Evolutionary conservation across 2,113 vertebrate species (phyloP).

Genomic region (Dendrocopos noguchii): DNA sequence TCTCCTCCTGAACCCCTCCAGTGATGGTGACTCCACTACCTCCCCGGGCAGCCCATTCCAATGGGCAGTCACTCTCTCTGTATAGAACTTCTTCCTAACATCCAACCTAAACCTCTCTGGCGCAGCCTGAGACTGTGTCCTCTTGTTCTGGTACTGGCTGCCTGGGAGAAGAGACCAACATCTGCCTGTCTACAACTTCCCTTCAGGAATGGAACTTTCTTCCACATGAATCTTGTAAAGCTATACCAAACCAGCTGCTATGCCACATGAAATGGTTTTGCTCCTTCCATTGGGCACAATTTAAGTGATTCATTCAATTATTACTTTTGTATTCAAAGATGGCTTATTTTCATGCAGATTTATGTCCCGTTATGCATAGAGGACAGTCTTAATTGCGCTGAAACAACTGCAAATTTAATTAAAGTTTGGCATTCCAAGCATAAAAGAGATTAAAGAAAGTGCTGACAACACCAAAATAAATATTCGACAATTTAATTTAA

Average conservation of each 20-base stretch:
- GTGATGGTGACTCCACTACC: too few species aligned
- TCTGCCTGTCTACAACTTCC: too few species aligned
- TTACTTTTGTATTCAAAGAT: conserved; percentile 57
- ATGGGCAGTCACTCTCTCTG: too few species aligned
- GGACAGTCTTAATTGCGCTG: conserved; percentile 60
- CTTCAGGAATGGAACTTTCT: not conserved
- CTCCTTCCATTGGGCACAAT: not conserved
- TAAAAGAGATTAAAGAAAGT: conserved; percentile 57
- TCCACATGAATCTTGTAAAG: not conserved
- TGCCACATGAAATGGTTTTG: not conserved
- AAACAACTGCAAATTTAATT: conserved; percentile 72
- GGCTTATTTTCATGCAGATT: conserved; percentile 65
- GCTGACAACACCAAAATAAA: conserved; percentile 58
- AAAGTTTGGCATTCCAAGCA: conserved; percentile 56
- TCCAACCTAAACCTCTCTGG: too few species aligned
- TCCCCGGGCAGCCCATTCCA: too few species aligned
- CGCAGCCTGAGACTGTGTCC: too few species aligned
- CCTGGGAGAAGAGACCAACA: too few species aligned
- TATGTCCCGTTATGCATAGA: conserved; percentile 17
- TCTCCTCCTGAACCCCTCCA: too few species aligned
- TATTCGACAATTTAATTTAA: conserved; percentile 45
- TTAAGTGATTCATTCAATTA: conserved; percentile 45
- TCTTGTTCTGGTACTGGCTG: too few species aligned
- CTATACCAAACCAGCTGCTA: not conserved
- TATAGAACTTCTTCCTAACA: too few species aligned